phyloP scores from a whole-genome alignment of 1,140 invertebrate species.

The Maconellicoccus hirsutus region DNA sequence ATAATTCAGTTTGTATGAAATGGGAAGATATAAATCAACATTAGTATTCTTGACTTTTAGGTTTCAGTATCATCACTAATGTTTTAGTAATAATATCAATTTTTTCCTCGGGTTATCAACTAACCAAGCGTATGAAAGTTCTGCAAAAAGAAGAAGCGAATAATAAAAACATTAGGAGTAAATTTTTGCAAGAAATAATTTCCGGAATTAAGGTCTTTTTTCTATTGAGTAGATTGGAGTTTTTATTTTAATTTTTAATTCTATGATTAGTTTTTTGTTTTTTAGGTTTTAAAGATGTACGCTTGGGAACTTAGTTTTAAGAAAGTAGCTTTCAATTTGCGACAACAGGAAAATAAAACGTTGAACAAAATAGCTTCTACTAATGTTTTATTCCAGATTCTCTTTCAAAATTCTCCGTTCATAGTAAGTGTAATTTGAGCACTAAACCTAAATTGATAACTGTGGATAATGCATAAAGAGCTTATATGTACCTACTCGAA shows the following conservation, averaged over 20 bases:
- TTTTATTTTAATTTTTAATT: not conserved
- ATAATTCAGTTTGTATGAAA: not conserved
- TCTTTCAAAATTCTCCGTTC: not conserved
- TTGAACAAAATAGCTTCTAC: conserved; percentile 37
- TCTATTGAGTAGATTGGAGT: not conserved
- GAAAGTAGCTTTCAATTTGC: conserved; percentile 33
- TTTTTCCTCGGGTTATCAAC: conserved; percentile 77
- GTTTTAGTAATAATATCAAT: conserved; percentile 83
- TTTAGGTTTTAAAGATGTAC: conserved; percentile 34
- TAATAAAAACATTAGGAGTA: conserved; percentile 80
- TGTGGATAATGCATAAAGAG: too few relatives aligned
- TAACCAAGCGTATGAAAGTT: conserved; percentile 69
- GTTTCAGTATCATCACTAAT: conserved; percentile 77
- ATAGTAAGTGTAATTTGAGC: too few relatives aligned
- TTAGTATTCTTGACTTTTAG: too few relatives aligned
- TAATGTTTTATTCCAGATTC: not conserved
- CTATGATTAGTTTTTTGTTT: too few relatives aligned
- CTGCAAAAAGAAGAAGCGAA: conserved; percentile 83
- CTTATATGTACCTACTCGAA: too few relatives aligned
- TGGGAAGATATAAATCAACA: conserved; percentile 35
- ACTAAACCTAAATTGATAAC: too few relatives aligned
- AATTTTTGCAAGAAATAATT: conserved; percentile 91
- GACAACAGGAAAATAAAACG: conserved; percentile 34
- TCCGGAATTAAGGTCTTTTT: conserved; percentile 76
- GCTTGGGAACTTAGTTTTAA: conserved; percentile 38